phyloP scores from a whole-genome alignment of 1,140 invertebrate species.

The Zaprionus kolodkinae region DNA sequence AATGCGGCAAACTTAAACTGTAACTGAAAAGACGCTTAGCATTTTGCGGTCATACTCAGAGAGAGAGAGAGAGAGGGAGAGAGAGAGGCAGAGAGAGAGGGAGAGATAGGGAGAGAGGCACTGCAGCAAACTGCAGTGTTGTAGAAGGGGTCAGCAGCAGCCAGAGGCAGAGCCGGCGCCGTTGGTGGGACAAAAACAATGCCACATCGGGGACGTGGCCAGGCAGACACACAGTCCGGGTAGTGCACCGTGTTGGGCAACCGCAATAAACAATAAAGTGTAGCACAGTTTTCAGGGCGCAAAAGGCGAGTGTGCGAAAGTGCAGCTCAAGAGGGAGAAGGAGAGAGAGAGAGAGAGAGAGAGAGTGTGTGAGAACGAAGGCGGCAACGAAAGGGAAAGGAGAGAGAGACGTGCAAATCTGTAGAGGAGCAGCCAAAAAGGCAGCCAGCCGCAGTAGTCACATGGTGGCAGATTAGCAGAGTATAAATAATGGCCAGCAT shows the following conservation, averaged over 20 bases:
- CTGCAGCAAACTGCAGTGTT: slow-evolving; percentile 51
- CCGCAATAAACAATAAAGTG: slow-evolving; percentile 70
- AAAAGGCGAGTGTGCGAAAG: slow-evolving; percentile 34
- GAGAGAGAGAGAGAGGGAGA: neutral
- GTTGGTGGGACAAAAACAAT: slow-evolving; percentile 36
- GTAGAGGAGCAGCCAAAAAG: slow-evolving; percentile 54
- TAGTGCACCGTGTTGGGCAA: slow-evolving; percentile 43
- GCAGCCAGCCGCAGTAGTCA: slow-evolving; percentile 55
- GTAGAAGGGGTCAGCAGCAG: slow-evolving; percentile 1
- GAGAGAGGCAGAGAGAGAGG: neutral
- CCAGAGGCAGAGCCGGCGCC: neutral
- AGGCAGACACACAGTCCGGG: slow-evolving; percentile 22
- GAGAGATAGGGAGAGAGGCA: slow-evolving; percentile 25
- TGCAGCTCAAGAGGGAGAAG: slow-evolving; percentile 10
- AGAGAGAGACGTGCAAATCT: slow-evolving; percentile 2
- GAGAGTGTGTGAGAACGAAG: neutral
- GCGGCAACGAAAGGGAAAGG: neutral
- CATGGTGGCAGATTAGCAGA: slow-evolving; percentile 68
- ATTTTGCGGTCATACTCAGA: slow-evolving; percentile 58
- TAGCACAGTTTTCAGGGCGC: slow-evolving; percentile 46
- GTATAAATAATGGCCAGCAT: slow-evolving; percentile 61
- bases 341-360: neutral
- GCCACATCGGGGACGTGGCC: slow-evolving; percentile 32
- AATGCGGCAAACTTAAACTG: slow-evolving; percentile 70
- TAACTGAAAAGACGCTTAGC: slow-evolving; percentile 68